Base-by-base conservation (phyloP, 2,888 invertebrate genomes). In the Thysanoteuthis rhombus region DNA sequence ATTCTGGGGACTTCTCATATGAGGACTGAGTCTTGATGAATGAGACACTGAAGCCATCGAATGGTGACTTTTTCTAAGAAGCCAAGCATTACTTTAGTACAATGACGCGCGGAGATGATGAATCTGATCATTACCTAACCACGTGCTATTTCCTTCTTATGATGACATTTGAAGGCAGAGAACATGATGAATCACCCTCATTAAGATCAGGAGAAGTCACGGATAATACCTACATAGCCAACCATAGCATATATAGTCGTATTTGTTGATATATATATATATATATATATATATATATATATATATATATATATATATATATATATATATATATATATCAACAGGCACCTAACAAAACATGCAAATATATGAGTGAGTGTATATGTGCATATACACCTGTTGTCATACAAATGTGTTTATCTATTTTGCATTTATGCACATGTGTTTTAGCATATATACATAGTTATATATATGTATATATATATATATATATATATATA, bases 111-210 rank as follows among this genome's bases (percentile, higher is more conserved):
- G 75, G 75, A 75, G 75, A 75, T 75, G 75, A 75, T 75, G 75
- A 75, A 75, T 75, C 75, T 75, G 75, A 75, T 75, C 75, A 75
- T 75, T 75, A 75, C 75, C n/a, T 75, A 75, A 75, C 75, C 75
- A n/a, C 75, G 75, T 75, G 75, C 16, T 36, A 75, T 75, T 75
- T 75, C 75, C 75, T n/a, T n/a, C 75, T 75, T n/a, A 75, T 75
- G 75, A 75, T 75, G 75, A 75, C 75, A 75, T 75, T 75, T 75
- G 75, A 75, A 75, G 75, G 75, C 75, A n/a, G 16, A n/a, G 75
- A n/a, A n/a, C 75, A 75, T 75, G 75, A 75, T 75, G 75, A 75
- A 75, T 75, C 75, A 75, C 75, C 75, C n/a, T 75, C 75, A 75
- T 75, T 75, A 75, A 75, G n/a, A 16, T 8, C 16, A 8, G 2